Conservation (phyloP, 1,140 invertebrate genomes). For the Aphis gossypii region DNA sequence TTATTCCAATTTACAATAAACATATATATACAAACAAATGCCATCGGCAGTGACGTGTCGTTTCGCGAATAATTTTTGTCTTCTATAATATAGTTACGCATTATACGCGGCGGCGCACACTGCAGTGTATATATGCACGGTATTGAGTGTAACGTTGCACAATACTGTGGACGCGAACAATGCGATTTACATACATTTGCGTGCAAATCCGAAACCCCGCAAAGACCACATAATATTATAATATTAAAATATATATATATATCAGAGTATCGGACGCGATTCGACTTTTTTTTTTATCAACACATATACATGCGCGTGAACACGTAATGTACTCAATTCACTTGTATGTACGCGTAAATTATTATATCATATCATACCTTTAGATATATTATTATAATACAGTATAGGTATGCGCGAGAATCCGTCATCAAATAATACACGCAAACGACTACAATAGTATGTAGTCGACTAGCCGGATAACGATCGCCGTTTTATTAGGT, state of each 20-base stretch:
- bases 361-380: background rate
- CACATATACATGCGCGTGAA: background rate
- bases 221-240: background rate
- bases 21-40: background rate
- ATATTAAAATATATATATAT: background rate
- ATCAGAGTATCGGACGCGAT: background rate
- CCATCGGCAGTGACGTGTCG: background rate
- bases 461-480: background rate
- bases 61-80: background rate
- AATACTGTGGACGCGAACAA: background rate
- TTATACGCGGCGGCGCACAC: background rate
- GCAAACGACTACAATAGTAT: background rate
- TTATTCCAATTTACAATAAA: background rate
- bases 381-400: background rate
- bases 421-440: background rate
- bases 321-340: background rate
- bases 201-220: background rate
- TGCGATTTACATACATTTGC: constrained; percentile 8
- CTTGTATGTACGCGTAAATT: background rate
- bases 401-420: background rate
- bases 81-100: background rate
- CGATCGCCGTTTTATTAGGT: background rate
- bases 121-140: background rate
- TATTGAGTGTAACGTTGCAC: background rate
- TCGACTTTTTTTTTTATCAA: background rate